Base-by-base conservation (phyloP, 2,888 invertebrate species). In the Acanthopleura granulata region DNA sequence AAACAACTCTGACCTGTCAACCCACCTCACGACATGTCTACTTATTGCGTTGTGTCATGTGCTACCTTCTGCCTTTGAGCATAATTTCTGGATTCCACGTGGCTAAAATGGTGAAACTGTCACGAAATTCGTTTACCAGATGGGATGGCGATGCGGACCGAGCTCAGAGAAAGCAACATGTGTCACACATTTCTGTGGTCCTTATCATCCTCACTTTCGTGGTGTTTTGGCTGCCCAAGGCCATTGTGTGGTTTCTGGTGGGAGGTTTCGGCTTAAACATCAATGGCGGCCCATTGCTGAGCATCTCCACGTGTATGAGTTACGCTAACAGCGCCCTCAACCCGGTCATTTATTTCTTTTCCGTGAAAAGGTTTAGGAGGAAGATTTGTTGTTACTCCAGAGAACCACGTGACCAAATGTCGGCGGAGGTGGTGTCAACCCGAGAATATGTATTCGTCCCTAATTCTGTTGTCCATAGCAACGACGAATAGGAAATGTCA, bases 301-400 rank as follows among this genome's bases (percentile, higher is more conserved):
- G 22, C 16, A 27, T 66, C 15, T 66, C 66, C 12, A 22, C 66
- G 22, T 3, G 22, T 6, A 66, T 66, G 66, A 66, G 66, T 66
- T 66, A 27, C 29, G 29, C 66, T 22, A 66, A 66, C 29, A 66
- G 66, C 29, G 66, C 29, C 66, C 29, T 66, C 29, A 66, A 66
- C 25, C 66, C 66, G 27, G 29, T 66, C 66, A 66, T 66, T 27
- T 66, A 66, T 14, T 66, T 66, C 66, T 66, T 66, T 14, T 66
- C 66, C 16, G 22, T 66, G 16, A 66, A 27, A 14, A 66, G 25
- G 3, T 66, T 66, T 22, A 22, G 66, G 25, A 66, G 29, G 16
- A 66, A 66, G 22, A 27, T 27, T 15, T 66, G 66, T 27, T 66
- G 22, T 66, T 16, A 66, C 22, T 3, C 18, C n/a, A 3, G 57